Evolutionary conservation across 2,113 vertebrate species (phyloP).

Genomic region (Eptesicus fuscus): DNA sequence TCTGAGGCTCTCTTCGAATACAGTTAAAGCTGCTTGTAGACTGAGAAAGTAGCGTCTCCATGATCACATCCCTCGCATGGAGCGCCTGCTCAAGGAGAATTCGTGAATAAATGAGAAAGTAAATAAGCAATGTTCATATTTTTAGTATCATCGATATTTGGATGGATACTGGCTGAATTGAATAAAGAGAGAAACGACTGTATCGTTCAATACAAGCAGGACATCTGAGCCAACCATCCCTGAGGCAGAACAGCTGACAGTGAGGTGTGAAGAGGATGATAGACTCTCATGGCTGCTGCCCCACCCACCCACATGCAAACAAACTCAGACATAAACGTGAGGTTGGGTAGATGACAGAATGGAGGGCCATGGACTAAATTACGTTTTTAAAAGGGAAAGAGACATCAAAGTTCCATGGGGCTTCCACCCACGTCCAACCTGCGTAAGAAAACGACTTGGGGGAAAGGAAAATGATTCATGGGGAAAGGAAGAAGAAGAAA

Average conservation of each 20-base stretch:
- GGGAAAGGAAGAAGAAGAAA: background rate
- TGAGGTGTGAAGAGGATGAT: background rate
- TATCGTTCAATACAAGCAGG: background rate
- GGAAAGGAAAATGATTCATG: background rate
- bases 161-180: background rate
- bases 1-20: background rate
- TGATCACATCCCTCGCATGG: background rate
- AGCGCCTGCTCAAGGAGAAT: background rate
- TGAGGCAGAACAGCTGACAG: background rate
- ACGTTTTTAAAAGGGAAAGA: background rate
- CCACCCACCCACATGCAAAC: background rate
- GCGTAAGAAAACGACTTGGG: no score
- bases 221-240: no score
- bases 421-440: background rate
- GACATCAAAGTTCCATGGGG: background rate
- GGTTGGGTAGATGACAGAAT: background rate
- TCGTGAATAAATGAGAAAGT: conserved; percentile 27
- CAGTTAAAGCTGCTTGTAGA: background rate
- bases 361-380: background rate
- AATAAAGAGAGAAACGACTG: conserved; percentile 39
- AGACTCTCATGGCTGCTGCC: background rate
- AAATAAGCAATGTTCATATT: background rate
- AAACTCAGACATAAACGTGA: background rate
- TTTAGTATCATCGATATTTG: conserved; percentile 15
- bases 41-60: background rate